Conservation (phyloP, 2,113 vertebrate genomes). For the Xiphophorus maculatus region DNA sequence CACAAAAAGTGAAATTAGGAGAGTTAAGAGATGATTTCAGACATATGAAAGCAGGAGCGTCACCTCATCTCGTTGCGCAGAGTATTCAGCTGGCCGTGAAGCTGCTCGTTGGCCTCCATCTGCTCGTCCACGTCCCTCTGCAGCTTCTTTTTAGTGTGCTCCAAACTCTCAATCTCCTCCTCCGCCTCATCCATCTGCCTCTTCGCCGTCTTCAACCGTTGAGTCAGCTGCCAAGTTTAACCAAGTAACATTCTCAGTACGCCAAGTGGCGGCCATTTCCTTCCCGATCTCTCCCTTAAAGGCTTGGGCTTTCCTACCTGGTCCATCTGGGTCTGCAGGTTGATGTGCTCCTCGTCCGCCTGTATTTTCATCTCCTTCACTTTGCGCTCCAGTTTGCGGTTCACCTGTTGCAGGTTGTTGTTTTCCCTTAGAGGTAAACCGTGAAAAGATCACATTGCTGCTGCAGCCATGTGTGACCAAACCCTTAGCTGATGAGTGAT, state of each 20-base stretch:
- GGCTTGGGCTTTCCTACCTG: conserved; percentile 74
- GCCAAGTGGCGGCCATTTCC: background rate
- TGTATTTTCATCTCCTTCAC: conserved; percentile 95
- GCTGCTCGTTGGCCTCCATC: conserved; percentile 88
- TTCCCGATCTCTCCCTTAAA: background rate
- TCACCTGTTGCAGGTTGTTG: conserved; percentile 87
- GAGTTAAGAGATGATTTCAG: background rate
- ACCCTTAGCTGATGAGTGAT: conserved; percentile 30
- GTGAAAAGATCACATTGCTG: conserved; percentile 26
- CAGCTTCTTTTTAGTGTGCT: conserved; percentile 90
- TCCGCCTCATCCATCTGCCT: conserved; percentile 95
- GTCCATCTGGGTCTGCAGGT: conserved; percentile 91
- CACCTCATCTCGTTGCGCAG: conserved; percentile 89
- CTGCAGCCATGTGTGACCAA: conserved; percentile 48
- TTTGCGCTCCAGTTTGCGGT: conserved; percentile 93
- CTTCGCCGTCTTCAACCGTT: conserved; percentile 93
- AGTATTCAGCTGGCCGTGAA: conserved; percentile 85
- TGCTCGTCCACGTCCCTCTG: conserved; percentile 96
- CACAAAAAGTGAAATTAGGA: background rate
- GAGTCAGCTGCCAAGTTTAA: conserved; percentile 83
- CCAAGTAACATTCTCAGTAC: conserved; percentile 13
- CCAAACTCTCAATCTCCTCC: conserved; percentile 95
- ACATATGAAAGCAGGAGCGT: background rate
- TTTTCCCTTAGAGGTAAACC: conserved; percentile 83
- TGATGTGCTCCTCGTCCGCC: conserved; percentile 89